Percentiles rank a stretch among this genome's conserved stretches.
Conservation (phyloP, 2,888 invertebrate genomes). For the Eupithecia pulchellata region DNA sequence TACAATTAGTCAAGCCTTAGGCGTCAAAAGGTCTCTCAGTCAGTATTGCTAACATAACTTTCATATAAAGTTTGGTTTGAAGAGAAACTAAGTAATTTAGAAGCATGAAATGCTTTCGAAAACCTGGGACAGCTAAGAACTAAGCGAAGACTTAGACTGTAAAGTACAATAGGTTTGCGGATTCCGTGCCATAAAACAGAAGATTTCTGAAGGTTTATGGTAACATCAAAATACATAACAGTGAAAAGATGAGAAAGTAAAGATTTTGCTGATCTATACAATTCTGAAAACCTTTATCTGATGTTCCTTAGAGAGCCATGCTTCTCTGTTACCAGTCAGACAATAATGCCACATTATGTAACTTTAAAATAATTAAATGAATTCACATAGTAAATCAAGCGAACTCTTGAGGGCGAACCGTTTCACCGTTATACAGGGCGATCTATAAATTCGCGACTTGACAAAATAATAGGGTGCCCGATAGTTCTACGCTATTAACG, state of each 20-base stretch:
- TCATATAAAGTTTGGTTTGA: not conserved
- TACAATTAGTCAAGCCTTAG: not conserved
- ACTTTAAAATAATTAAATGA: conserved; percentile 43
- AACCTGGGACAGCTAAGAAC: not conserved
- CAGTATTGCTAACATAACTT: not conserved
- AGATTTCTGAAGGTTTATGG: not conserved
- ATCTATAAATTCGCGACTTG: conserved; percentile 83
- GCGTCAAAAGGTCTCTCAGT: not conserved
- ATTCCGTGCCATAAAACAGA: not conserved
- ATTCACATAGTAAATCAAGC: conserved; percentile 47
- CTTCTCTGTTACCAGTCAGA: conserved; percentile 8
- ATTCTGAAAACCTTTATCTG: not conserved
- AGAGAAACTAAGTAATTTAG: not conserved
- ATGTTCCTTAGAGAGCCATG: not conserved
- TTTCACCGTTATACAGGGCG: conserved; percentile 72
- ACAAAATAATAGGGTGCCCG: conserved; percentile 84
- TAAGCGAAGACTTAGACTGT: not conserved
- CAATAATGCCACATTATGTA: conserved; percentile 14
- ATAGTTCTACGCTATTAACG: conserved; percentile 82
- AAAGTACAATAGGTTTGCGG: not conserved
- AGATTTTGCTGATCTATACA: not conserved
- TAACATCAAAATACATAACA: not conserved
- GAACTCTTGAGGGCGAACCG: conserved; percentile 38
- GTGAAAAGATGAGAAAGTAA: not conserved
- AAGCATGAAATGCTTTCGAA: not conserved